A percentile compares a stretch with the other conserved stretches of the same genome.
phyloP scores from a whole-genome alignment of 2,888 invertebrate genomes.

The Orthosia cruda region DNA sequence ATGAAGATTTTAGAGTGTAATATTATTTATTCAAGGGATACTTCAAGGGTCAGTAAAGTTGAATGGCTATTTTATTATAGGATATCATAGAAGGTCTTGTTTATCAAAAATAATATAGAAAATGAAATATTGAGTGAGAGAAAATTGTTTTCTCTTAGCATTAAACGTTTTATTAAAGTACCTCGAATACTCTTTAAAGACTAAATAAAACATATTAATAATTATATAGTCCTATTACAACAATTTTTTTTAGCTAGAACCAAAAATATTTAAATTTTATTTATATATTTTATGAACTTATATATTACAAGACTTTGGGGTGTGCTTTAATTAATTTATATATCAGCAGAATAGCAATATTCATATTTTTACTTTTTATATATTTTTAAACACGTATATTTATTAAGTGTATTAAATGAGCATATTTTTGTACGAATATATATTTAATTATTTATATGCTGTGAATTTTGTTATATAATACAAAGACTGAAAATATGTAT shows the following conservation, averaged over 20 bases:
- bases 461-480: conserved; percentile 57
- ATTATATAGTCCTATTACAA: conserved; percentile 42
- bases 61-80: conserved; percentile 17
- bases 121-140: conserved; percentile 65
- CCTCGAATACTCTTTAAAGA: conserved; percentile 80
- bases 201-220: neutral
- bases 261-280: conserved; percentile 59
- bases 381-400: conserved; percentile 56
- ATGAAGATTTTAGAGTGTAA: conserved; percentile 27
- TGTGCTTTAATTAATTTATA: conserved; percentile 85
- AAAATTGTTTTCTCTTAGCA: conserved; percentile 66
- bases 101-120: conserved; percentile 58
- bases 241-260: conserved; percentile 30
- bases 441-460: conserved; percentile 62
- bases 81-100: conserved; percentile 20
- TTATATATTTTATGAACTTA: conserved; percentile 71
- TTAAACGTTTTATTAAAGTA: conserved; percentile 73
- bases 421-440: conserved; percentile 54
- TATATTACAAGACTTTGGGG: conserved; percentile 85
- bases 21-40: conserved; percentile 27
- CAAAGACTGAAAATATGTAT: conserved; percentile 66
- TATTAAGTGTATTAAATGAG: conserved; percentile 65
- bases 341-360: conserved; percentile 55
- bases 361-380: conserved; percentile 52
- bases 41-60: conserved; percentile 46